Conservation (phyloP, 1,140 invertebrate species). For the Lepidurus apus region DNA sequence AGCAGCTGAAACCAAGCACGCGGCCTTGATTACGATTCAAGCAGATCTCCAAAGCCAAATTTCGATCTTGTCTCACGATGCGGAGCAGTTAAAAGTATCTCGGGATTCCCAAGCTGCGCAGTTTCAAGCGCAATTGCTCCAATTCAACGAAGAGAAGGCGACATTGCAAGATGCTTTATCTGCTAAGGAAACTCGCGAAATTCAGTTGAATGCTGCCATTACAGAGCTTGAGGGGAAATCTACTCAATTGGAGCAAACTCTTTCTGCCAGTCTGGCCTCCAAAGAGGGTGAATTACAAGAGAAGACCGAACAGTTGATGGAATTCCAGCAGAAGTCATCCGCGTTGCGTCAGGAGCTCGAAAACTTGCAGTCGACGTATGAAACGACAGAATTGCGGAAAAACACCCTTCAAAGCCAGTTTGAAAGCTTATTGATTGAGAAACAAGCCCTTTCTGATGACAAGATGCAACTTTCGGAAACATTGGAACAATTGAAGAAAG, state of each 20-base stretch:
- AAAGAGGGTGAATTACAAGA: neutral
- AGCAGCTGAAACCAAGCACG: neutral
- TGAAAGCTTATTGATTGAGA: neutral
- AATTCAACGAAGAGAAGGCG: neutral
- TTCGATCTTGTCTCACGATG: neutral
- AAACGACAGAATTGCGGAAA: neutral
- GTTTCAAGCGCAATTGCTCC: neutral
- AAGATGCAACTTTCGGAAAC: neutral
- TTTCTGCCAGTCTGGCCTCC: neutral
- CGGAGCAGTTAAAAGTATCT: neutral
- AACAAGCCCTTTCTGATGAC: neutral
- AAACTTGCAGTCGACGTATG: neutral
- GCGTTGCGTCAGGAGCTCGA: neutral
- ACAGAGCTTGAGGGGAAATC: neutral
- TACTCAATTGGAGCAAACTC: neutral
- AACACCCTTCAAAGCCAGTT: neutral
- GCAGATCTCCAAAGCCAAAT: neutral
- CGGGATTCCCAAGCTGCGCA: neutral
- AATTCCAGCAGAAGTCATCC: neutral
- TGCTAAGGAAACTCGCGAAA: neutral
- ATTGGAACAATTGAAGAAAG: neutral
- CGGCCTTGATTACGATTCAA: neutral
- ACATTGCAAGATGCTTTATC: neutral
- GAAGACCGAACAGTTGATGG: neutral
- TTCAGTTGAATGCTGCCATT: neutral